Base-by-base conservation (phyloP, 2,888 invertebrate species). In the Hylaea fasciaria region DNA sequence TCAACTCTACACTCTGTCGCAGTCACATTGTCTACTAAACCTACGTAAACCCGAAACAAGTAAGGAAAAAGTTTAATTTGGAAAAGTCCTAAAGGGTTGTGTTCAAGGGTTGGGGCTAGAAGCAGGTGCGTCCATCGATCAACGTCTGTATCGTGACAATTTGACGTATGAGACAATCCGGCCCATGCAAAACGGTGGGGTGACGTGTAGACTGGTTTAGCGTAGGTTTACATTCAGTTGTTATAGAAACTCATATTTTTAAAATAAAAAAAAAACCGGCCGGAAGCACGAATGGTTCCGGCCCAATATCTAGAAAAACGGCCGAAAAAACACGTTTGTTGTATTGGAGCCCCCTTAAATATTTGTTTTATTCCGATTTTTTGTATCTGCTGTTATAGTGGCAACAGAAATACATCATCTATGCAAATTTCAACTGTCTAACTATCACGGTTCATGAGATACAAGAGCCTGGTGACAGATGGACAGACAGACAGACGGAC, bases 81-180 rank as follows among this genome's bases (percentile, higher is more conserved):
- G 37, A 41, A 62, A 14, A 43, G 61, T 62, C 48, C 56, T 57
- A 13, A 35, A 48, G 37, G 8, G 11, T 32, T 32, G 55, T 51
- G 73, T 54, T 54, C 72, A 80, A 84, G 85, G 86, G 86, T 81
- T 78, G 76, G 71, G 70, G 71, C 59, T 64, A 45, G 80, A 70
- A 79, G 80, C 92, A 91, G 91, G 91, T 92, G 91, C 86, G 71
- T 61, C 80, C 77, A 91, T 92, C 91, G 70, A 89, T 92, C 91
- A 90, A 86, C 75, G 91, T 91, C 88, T 57, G 47, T 50, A 39
- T 54, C 59, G 84, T 85, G 89, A 90, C 91, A 89, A 89, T 86
- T 86, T 91, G 92, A 92, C 91, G 89, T 91, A 91, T 89, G 89
- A 85, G 89, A 91, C 90, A 90, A 89, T 86, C 85, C 79, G 73